A percentile compares a stretch with the other conserved stretches of the same genome.
Evolutionary conservation across 2,888 invertebrate species (phyloP).

Genomic region (Metallyticus violacea): DNA sequence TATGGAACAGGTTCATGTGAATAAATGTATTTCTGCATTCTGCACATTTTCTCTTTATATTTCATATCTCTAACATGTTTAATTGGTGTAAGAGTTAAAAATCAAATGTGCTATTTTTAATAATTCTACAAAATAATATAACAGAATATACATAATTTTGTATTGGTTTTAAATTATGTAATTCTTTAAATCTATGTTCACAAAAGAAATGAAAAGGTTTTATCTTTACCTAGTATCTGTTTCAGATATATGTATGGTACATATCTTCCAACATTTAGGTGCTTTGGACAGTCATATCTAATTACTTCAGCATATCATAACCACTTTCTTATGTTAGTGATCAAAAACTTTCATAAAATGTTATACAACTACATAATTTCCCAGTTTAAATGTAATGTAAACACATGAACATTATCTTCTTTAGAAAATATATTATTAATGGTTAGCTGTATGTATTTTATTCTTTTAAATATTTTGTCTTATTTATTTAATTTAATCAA

Average conservation of each 20-base stretch:
- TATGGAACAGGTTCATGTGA: constrained; percentile 34
- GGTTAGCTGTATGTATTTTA: no score
- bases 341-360: no score
- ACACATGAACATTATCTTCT: no score
- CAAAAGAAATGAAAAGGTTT: neutral
- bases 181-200: neutral
- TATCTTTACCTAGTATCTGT: neutral
- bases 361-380: no score
- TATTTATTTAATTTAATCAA: no score
- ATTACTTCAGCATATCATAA: no score
- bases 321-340: no score
- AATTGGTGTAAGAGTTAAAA: neutral
- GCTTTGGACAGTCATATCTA: no score
- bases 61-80: neutral
- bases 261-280: neutral
- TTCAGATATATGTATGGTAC: neutral
- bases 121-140: neutral
- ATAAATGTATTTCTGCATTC: neutral
- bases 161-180: neutral
- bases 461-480: no score
- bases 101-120: neutral
- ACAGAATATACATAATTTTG: neutral
- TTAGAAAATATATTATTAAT: no score
- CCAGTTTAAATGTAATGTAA: no score
- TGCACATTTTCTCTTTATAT: no score